These are phyloP conservation scores for Bombus haemorrhoidalis DNA, from an alignment of 1,140 invertebrate species.

Conservation along the genomic window DNA sequence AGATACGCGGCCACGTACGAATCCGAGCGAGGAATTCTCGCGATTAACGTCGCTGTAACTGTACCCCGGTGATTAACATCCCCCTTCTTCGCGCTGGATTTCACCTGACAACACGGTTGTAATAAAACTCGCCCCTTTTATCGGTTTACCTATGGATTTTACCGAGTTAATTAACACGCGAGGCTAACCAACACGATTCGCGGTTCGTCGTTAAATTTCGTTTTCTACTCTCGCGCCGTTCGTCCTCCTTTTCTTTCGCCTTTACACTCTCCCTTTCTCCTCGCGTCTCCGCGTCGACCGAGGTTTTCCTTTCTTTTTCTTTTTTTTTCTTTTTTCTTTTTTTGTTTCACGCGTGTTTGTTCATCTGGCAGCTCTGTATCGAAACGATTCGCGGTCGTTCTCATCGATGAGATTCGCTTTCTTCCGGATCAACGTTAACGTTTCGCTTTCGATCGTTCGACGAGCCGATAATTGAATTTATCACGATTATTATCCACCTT, in stretches of 20 bases:
- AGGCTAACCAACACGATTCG: background rate
- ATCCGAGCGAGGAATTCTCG: background rate
- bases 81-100: background rate
- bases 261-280: background rate
- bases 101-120: conserved; percentile 4
- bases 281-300: background rate
- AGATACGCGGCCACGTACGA: conserved; percentile 7
- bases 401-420: conserved; percentile 14
- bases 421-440: background rate
- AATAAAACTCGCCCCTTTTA: conserved; percentile 9
- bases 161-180: conserved; percentile 13
- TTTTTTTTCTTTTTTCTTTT: too few species aligned
- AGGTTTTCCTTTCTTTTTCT: background rate
- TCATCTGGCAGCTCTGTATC: background rate
- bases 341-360: background rate
- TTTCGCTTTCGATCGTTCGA: conserved; percentile 16
- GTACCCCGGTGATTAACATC: background rate
- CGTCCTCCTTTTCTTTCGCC: background rate
- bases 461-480: conserved; percentile 3
- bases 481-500: background rate
- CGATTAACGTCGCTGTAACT: conserved; percentile 20
- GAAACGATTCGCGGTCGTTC: conserved; percentile 25
- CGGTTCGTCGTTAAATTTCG: background rate
- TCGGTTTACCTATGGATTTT: conserved; percentile 10
- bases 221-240: background rate